Evolutionary conservation across 2,888 invertebrate species (phyloP), one percentile per base, ranked within the genome.

Genomic region (Hemicrepidius hirtus): DNA sequence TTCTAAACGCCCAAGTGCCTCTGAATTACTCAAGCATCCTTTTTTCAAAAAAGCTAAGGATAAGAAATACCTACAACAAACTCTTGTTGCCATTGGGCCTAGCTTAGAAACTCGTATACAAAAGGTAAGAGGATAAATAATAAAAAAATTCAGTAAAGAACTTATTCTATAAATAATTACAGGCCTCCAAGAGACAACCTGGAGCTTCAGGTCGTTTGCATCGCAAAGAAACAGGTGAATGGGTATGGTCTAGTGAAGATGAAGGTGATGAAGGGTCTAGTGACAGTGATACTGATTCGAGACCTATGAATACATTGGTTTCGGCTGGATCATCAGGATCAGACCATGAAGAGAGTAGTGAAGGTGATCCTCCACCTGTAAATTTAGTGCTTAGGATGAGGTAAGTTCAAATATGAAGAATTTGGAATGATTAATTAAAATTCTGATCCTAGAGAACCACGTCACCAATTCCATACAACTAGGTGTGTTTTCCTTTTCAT

Each of bases 21-120:
- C 95, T 40, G 98, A 99, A 86, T 88, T 99, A 60, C 87, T 99
- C 68, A 99, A 98, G 86, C 97, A 99, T 87, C 96, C 97, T 1
- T 99, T 99, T 87, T 98, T 99, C 88, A 97, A 96, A 85, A 99
- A 99, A 87, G 96, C 98, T 9, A 99, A 98, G 86, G 97, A 97
- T 84, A 94, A 94, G 83, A 95, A 94, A 83, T 96, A 95, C 87
- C 88, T 97, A 46, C 94, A 94, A 74, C 94, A 95, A 84, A 96
- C 95, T 0, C 86, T 97, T 78, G 92, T 97, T 37, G 93, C 94
- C 6, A 93, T 93, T 73, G 96, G 96, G 0, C 96, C 97, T 63
- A 95, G 94, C 83, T 91, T 96, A 87, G 96, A 96, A 86, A 94
- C 95, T 4, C 92, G 97, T 81, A 95, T 97, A 9, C 94, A 96